Percentiles rank a stretch among this genome's conserved stretches.
These are phyloP conservation scores for Fregetta grallaria DNA, from an alignment of 2,113 vertebrate species.

Conservation along the genomic window DNA sequence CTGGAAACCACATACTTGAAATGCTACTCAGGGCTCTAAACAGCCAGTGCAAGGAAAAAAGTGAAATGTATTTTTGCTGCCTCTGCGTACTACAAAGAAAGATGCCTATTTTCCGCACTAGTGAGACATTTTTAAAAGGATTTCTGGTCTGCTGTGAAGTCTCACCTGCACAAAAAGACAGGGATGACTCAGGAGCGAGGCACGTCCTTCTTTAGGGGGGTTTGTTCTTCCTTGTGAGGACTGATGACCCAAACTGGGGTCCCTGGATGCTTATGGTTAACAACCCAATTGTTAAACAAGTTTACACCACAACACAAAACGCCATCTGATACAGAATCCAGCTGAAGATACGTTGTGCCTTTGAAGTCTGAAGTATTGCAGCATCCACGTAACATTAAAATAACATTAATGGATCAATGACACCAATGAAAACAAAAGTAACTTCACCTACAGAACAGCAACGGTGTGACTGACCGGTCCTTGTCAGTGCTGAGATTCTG, in stretches of 20 bases:
- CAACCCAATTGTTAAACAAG: not conserved
- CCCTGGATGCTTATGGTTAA: not conserved
- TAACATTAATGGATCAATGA: not conserved
- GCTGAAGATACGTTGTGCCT: not conserved
- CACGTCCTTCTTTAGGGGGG: not conserved
- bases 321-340: not conserved
- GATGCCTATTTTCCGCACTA: not conserved
- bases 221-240: not conserved
- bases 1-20: not conserved
- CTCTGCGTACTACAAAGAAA: not conserved
- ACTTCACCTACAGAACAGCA: not conserved
- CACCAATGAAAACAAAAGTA: not conserved
- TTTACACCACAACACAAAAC: not conserved
- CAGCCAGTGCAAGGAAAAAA: not conserved
- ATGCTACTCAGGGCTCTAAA: not conserved
- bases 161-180: not conserved
- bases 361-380: not conserved
- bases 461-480: not conserved
- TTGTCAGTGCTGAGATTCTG: not conserved
- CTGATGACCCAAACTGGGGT: not conserved
- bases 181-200: not conserved
- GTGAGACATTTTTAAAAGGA: not conserved
- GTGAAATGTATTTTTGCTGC: not conserved
- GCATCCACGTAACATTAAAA: not conserved
- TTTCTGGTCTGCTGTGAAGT: not conserved